Evolutionary conservation across 2,888 invertebrate species (phyloP), one percentile per base, ranked within the genome.

Genomic region (Atrina japonica): DNA sequence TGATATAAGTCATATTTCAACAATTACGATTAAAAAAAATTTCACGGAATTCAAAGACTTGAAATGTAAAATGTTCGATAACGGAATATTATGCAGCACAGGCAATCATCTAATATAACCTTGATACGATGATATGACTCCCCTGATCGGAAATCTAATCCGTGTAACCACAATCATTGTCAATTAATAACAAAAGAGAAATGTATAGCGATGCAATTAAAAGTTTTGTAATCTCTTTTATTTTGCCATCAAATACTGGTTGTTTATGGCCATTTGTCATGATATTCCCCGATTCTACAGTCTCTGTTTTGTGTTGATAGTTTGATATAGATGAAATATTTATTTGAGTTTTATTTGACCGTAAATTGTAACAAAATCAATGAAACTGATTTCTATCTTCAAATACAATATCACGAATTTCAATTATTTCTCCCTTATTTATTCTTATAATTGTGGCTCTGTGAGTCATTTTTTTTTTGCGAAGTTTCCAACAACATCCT

Each of bases 101-200:
- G 49, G 27, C 49, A 43, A 61, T 61, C 27, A 27, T 29, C 30
- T 47, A 49, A 61, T 61, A 61, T 49, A 61, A 43, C 61, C 61
- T 61, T 61, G 61, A 61, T 61, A 43, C 30, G 18, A 47, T 30
- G 61, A 61, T 61, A 47, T 16, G 43, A 61, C 27, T 47, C 49
- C 25, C 18, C 52, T 18, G 23, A 14, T 69, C 56, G 23, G 64
- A 64, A 69, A 69, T 47, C 18, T 47, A 58, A 69, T 64, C 43
- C 69, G 23, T 50, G 60, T 49, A 30, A 61, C 11, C 41, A 49
- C 66, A 67, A 72, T 72, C 56, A 66, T 47, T 45, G 45, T 45
- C 71, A 63, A 72, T 67, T 72, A 67, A 72, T 72, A 64, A 55
- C 66, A 66, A 66, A 45, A 40, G 59, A 40, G 61, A 63, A 72